phyloP scores from a whole-genome alignment of 37 sponge, comb jelly and placozoan genomes.

The Crambe crambe region DNA sequence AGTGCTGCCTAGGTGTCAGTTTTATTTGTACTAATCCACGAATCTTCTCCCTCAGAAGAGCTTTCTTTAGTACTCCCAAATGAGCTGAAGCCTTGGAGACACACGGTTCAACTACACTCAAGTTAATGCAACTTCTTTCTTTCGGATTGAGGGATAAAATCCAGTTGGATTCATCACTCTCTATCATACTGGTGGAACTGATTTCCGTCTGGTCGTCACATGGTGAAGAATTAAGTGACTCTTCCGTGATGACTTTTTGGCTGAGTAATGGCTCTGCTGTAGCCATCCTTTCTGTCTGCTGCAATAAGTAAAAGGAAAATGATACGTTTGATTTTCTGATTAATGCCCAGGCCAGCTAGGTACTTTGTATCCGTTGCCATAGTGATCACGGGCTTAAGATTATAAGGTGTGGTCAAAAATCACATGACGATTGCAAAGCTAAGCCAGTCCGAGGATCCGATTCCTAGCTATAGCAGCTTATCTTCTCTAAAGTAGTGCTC shows the following conservation, averaged over 20 bases:
- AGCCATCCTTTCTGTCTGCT: no score
- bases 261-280: no score
- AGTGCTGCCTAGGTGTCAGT: neutral
- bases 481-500: no score
- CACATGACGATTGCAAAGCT: neutral
- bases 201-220: no score
- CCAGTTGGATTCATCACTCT: neutral
- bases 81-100: slow-evolving; percentile 42
- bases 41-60: no score
- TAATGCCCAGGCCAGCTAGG: neutral
- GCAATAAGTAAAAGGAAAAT: no score
- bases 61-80: slow-evolving; percentile 28
- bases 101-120: slow-evolving; percentile 38
- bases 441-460: neutral
- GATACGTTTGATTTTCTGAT: no score
- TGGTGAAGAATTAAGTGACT: no score
- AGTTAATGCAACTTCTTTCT: slow-evolving; percentile 40
- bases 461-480: no score
- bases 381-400: neutral
- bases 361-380: neutral
- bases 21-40: no score
- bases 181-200: no score
- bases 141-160: neutral
- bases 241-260: no score
- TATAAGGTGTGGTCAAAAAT: neutral